Evolutionary conservation across 2,113 vertebrate genomes (phyloP), one percentile per base, ranked within the genome.

Genomic region (Illadopsis cleaveri): DNA sequence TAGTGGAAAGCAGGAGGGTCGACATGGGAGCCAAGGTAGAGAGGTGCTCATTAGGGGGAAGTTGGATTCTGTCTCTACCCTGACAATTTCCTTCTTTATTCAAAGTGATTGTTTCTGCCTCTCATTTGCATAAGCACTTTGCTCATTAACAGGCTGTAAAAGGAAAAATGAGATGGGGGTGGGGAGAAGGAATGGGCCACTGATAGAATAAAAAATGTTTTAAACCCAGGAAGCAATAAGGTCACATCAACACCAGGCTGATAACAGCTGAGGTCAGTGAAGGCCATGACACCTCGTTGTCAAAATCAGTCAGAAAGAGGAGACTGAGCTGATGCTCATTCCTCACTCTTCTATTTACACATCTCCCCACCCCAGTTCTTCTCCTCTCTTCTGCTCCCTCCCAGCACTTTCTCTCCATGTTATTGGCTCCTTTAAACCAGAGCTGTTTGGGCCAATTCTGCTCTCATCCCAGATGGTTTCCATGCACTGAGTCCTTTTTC

Each of bases 71-170:
- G 53, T 44, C 65, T 95, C 68, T 94, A 86, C 66, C 61, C 79
- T 69, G 75, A 71, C 57, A 73, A 93, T 96, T 96, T 95, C 64
- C 76, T 93, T 94, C 91, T 79, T 91, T 79, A 91, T 75, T 94
- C 89, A 94, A 87, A 92, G 45, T 1, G 2, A 85, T 94, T 95
- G 89, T 90, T 97, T 96, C 91, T 86, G 86, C 51, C 64, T 96
- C 51, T 86, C 66, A 97, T 97, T 97, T 97, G 93, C 97, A 97
- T 98, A 96, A 97, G 92, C 90, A 80, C 70, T 96, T 85, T 86
- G 70, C 75, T 94, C 83, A 94, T 97, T 97, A 97, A 93, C 93
- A 94, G 93, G 86, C 94, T 94, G 93, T 85, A 96, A 96, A 97
- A 90, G 64, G 48, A 86, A 90, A 94, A 94, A 92, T 64, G 75